Percentiles rank a stretch among this genome's conserved stretches.
Conservation (phyloP, 2,113 vertebrate genomes). For the Naja naja region DNA sequence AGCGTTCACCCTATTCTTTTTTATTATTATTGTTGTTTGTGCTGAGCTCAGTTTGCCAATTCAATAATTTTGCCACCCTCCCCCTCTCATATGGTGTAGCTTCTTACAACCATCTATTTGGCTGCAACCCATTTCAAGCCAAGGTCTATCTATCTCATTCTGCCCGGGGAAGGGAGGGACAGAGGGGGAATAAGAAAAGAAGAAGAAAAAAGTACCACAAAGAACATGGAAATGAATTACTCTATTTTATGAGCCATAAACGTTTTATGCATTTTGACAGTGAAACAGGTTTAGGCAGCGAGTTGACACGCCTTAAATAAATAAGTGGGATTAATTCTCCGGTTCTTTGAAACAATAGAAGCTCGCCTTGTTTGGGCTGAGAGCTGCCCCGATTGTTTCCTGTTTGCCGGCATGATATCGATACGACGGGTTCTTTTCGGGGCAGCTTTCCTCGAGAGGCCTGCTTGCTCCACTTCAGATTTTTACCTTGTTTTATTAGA, state of each 20-base stretch:
- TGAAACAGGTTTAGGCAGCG: conserved; percentile 91
- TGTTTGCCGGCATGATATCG: conserved; percentile 81
- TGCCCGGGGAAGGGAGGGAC: conserved; percentile 47
- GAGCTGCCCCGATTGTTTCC: conserved; percentile 79
- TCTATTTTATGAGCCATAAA: conserved; percentile 99
- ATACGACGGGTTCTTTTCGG: conserved; percentile 81
- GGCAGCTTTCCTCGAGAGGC: conserved; percentile 66
- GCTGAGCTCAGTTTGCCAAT: conserved; percentile 36
- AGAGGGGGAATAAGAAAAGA: conserved; percentile 69
- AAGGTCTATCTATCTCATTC: conserved; percentile 57
- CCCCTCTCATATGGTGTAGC: conserved; percentile 14
- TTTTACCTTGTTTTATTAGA: conserved; percentile 77
- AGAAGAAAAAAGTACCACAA: conserved; percentile 68
- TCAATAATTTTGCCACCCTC: conserved; percentile 38
- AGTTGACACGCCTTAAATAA: conserved; percentile 98
- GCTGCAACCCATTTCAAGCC: conserved; percentile 53
- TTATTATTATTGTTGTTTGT: conserved; percentile 29
- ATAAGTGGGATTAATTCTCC: conserved; percentile 88
- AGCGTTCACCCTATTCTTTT: conserved; percentile 14
- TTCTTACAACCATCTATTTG: conserved; percentile 42
- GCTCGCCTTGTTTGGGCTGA: conserved; percentile 60
- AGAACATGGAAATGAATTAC: conserved; percentile 85
- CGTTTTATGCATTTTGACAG: conserved; percentile 98
- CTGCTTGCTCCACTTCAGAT: conserved; percentile 76
- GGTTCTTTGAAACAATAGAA: conserved; percentile 82